A percentile compares a stretch with the other conserved stretches of the same genome.
These are phyloP conservation scores for Zaprionus ornatus DNA, from an alignment of 1,140 invertebrate genomes.

Conservation along the genomic window DNA sequence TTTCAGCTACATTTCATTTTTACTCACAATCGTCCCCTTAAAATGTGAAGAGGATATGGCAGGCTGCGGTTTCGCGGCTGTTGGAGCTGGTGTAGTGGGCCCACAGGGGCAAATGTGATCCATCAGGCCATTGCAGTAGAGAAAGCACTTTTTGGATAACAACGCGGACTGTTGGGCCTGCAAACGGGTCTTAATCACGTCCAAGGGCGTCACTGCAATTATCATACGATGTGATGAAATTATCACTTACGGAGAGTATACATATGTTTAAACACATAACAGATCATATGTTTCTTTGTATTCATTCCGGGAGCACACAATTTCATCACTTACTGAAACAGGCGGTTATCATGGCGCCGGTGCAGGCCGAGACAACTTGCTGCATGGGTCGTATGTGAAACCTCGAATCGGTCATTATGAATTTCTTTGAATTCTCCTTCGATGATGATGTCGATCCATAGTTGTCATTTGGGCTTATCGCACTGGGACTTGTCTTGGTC, in stretches of 20 bases:
- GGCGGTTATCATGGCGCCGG: constrained; percentile 95
- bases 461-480: not conserved
- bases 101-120: constrained; percentile 98
- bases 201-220: constrained; percentile 95
- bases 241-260: not conserved
- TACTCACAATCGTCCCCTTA: constrained; percentile 94
- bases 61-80: not conserved
- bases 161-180: constrained; percentile 93
- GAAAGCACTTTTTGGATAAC: constrained; percentile 94
- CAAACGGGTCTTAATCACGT: constrained; percentile 99
- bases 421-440: constrained; percentile 13
- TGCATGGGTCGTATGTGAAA: constrained; percentile 93
- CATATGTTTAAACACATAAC: not conserved
- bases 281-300: not conserved
- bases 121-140: constrained; percentile 99
- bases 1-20: constrained; percentile 64
- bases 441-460: not conserved
- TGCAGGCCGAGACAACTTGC: constrained; percentile 95
- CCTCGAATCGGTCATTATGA: constrained; percentile 86
- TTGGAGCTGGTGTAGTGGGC: constrained; percentile 82
- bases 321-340: constrained; percentile 89
- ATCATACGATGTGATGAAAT: not conserved
- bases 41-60: constrained; percentile 88
- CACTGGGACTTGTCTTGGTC: constrained; percentile 7
- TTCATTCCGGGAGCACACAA: not conserved